A percentile compares a stretch with the other conserved stretches of the same genome.
These are phyloP conservation scores for Sphecodes monilicornis DNA, from an alignment of 2,888 invertebrate genomes.

Conservation along the genomic window DNA sequence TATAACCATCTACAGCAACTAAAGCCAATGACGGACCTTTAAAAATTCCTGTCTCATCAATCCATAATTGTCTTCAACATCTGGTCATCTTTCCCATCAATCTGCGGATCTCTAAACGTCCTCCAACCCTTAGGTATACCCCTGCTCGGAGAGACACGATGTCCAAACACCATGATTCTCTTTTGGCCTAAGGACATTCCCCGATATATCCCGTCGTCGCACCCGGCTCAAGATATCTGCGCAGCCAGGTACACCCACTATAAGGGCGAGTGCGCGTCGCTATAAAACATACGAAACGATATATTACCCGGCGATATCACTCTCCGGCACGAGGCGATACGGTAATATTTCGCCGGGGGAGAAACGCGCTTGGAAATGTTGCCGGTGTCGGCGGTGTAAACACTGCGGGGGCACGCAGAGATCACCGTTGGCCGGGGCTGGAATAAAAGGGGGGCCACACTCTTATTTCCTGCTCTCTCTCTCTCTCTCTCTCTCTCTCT, in stretches of 20 bases:
- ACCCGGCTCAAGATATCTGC: conserved; percentile 56
- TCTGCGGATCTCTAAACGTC: not conserved
- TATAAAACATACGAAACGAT: conserved; percentile 79
- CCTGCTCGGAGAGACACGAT: not conserved
- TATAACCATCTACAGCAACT: too few species aligned
- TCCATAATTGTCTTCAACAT: too few species aligned
- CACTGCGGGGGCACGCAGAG: conserved; percentile 66
- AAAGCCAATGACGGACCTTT: too few species aligned
- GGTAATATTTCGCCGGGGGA: conserved; percentile 73
- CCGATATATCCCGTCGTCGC: conserved; percentile 56
- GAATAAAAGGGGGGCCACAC: conserved; percentile 17
- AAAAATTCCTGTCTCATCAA: too few species aligned
- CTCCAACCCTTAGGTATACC: not conserved
- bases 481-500: not conserved
- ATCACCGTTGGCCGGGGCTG: conserved; percentile 34
- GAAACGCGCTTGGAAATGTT: conserved; percentile 64
- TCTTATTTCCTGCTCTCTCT: not conserved
- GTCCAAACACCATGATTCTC: conserved; percentile 49
- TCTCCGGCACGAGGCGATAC: conserved; percentile 73
- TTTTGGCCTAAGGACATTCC: conserved; percentile 26
- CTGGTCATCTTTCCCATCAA: not conserved
- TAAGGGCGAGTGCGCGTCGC: conserved; percentile 74
- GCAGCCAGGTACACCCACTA: conserved; percentile 72
- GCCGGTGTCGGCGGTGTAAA: conserved; percentile 68
- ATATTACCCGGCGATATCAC: conserved; percentile 80